These are phyloP conservation scores for Merops nubicus DNA, from an alignment of 2,113 vertebrate species.

Conservation along the genomic window DNA sequence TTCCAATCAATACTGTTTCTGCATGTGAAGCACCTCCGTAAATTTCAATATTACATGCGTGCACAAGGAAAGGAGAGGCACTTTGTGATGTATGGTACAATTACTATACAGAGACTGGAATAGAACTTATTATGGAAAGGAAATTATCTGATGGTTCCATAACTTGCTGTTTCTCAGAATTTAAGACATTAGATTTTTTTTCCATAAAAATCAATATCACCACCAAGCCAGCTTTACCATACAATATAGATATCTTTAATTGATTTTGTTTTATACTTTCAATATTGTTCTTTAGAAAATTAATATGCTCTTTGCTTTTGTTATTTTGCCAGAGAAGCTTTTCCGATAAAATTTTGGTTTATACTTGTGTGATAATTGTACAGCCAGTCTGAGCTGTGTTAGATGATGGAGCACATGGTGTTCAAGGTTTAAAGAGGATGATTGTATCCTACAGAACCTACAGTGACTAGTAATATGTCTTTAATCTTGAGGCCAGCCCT, in stretches of 20 bases:
- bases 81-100: neutral
- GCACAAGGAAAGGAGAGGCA: neutral
- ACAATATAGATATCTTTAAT: neutral
- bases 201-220: neutral
- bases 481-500: no score
- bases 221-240: neutral
- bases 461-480: no score
- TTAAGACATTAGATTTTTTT: neutral
- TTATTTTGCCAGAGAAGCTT: constrained; percentile 3
- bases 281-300: constrained; percentile 29
- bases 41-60: neutral
- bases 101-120: neutral
- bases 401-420: neutral
- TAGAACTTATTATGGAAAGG: neutral
- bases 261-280: constrained; percentile 23
- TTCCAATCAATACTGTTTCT: neutral
- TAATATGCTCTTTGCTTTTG: neutral
- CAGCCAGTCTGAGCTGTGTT: neutral
- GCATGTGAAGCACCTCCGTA: neutral
- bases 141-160: neutral
- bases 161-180: neutral
- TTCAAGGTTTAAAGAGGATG: neutral
- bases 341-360: constrained; percentile 19
- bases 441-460: neutral
- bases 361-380: neutral